These are phyloP conservation scores for Ariolimax columbianus DNA, from an alignment of 2,888 invertebrate genomes.

Conservation along the genomic window DNA sequence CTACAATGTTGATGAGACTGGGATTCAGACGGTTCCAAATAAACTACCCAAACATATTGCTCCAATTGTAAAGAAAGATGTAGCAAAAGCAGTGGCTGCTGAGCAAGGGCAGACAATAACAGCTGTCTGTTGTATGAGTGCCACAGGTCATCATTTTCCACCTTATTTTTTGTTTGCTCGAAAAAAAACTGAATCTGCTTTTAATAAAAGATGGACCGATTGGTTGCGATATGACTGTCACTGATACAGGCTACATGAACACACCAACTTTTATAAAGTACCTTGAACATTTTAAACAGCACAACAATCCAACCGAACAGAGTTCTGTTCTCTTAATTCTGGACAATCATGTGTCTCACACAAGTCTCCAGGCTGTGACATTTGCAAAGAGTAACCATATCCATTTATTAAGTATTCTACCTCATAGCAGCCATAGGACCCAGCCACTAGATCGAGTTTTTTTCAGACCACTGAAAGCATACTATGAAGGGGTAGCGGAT, in stretches of 20 bases:
- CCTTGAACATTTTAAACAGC: background rate
- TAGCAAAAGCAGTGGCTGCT: no score
- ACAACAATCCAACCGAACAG: background rate
- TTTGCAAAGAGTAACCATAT: no score
- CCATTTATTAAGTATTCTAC: no score
- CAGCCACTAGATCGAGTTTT: background rate
- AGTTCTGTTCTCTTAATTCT: background rate
- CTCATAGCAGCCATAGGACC: background rate
- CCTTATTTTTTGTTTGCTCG: no score
- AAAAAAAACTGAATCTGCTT: background rate
- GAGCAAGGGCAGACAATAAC: no score
- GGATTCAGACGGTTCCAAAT: background rate
- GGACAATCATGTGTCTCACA: no score
- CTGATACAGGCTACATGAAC: background rate
- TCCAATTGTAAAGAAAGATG: no score
- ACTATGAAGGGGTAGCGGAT: background rate
- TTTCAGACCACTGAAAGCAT: background rate
- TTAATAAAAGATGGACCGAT: background rate
- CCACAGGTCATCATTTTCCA: no score
- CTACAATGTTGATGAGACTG: no score
- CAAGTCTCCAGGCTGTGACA: no score
- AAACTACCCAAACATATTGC: no score
- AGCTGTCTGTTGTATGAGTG: no score
- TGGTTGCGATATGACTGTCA: background rate
- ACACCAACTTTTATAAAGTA: background rate